Base-by-base conservation (phyloP, 2,113 vertebrate genomes). In the Chaenocephalus aceratus region DNA sequence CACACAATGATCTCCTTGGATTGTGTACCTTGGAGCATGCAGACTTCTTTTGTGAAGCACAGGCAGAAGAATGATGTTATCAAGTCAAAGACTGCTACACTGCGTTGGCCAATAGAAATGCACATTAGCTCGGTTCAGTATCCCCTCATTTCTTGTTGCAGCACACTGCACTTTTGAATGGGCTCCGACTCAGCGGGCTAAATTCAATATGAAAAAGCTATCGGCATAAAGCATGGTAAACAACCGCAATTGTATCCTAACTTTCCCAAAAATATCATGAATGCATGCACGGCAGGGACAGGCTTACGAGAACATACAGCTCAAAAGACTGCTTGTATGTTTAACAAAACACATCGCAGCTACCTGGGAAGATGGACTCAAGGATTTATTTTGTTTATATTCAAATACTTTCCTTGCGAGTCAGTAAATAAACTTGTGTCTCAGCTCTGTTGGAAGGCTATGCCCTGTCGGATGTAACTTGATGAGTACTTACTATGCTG, bases 141-240 rank as follows among this genome's bases (percentile, higher is more conserved):
- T 85, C 72, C 61, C 44, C 70, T 81, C 52, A 30, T 84, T 84
- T 79, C 41, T 67, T 72, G 72, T 36, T 75, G 74, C 79, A 74
- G 74, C 74, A 70, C 81, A 62, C 58, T 77, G 78, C 67, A 81
- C 75, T 84, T 88, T 70, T 86, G 83, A 89, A 93, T 84, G 53
- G 51, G 77, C 75, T 91, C 88, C 89, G 90, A 65, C 86, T 86
- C 89, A 87, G 88, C 83, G 61, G 84, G 82, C 77, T 75, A 80
- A 89, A 92, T 91, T 90, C 89, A 90, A 87, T 91, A 88, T 89
- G 85, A 89, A 88, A 88, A 88, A 84, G 77, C 79, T 78, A 88
- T 84, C 51, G 72, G 86, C 79, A 88, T 85, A 85, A 70, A 81
- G 82, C 58, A 75, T 84, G 65, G 84, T 82, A 92, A 90, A 92